phyloP scores from a whole-genome alignment of 2,888 invertebrate species.

The Mongoloraphidia duomilia region DNA sequence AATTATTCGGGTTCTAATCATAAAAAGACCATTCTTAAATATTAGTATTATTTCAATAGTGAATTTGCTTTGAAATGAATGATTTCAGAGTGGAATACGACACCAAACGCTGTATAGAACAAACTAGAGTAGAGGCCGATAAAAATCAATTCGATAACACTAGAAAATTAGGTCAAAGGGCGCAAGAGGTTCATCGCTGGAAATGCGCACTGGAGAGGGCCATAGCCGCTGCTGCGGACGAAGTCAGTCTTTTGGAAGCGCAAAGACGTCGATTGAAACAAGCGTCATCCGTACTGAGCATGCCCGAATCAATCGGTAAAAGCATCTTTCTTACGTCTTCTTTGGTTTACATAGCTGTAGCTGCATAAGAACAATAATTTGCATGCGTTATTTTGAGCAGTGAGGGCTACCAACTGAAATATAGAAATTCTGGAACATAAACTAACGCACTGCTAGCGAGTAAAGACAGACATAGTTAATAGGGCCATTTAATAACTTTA shows the following conservation, averaged over 20 bases:
- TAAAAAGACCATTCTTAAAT: background rate
- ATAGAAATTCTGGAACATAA: no score
- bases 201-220: slow-evolving; percentile 59
- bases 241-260: slow-evolving; percentile 51
- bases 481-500: no score
- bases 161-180: slow-evolving; percentile 46
- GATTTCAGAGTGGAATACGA: slow-evolving; percentile 37
- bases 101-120: slow-evolving; percentile 46
- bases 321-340: background rate
- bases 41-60: background rate
- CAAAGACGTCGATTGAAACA: slow-evolving; percentile 53
- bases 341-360: background rate
- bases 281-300: slow-evolving; percentile 47
- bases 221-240: slow-evolving; percentile 51
- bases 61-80: background rate
- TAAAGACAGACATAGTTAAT: no score
- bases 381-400: background rate
- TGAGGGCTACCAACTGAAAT: no score
- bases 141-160: slow-evolving; percentile 55
- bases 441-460: no score
- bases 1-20: background rate
- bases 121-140: slow-evolving; percentile 48
- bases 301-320: slow-evolving; percentile 55
- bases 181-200: slow-evolving; percentile 57
- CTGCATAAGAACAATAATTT: background rate